phyloP scores from a whole-genome alignment of 1,140 invertebrate genomes.

The Philopotamus ludificatus region DNA sequence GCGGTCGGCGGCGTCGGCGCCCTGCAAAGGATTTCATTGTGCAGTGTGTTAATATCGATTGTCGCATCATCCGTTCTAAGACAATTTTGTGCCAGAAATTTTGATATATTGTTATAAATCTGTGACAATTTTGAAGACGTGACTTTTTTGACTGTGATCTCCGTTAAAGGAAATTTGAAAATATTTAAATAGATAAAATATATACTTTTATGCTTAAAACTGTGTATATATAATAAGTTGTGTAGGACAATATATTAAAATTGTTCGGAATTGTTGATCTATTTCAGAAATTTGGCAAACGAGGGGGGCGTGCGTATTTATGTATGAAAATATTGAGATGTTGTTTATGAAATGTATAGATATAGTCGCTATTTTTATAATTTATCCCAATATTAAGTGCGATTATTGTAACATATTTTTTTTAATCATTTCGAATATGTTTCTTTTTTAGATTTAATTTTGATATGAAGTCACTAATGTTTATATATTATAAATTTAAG shows the following conservation, averaged over 20 bases:
- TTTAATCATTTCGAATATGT: too few species aligned
- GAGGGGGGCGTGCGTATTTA: not conserved
- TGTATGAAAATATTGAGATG: not conserved
- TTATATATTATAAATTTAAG: too few species aligned
- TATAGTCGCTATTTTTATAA: not conserved
- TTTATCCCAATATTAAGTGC: too few species aligned
- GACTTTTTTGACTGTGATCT: not conserved
- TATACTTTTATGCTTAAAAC: not conserved
- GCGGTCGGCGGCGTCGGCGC: too few species aligned
- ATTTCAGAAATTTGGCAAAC: not conserved
- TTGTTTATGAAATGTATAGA: not conserved
- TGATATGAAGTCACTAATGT: too few species aligned
- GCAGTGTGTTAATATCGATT: not conserved
- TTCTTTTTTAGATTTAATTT: too few species aligned
- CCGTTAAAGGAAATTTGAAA: not conserved
- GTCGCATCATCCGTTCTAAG: not conserved
- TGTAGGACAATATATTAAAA: not conserved
- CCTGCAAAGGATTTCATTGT: not conserved
- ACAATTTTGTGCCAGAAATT: not conserved
- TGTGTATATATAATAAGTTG: not conserved
- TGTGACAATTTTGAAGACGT: not conserved
- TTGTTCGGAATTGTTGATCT: constrained; percentile 7
- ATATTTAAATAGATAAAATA: constrained; percentile 1
- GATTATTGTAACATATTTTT: too few species aligned
- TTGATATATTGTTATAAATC: constrained; percentile 6